phyloP scores from a whole-genome alignment of 2,797 vertebrate species.

The Tapirus indicus region DNA sequence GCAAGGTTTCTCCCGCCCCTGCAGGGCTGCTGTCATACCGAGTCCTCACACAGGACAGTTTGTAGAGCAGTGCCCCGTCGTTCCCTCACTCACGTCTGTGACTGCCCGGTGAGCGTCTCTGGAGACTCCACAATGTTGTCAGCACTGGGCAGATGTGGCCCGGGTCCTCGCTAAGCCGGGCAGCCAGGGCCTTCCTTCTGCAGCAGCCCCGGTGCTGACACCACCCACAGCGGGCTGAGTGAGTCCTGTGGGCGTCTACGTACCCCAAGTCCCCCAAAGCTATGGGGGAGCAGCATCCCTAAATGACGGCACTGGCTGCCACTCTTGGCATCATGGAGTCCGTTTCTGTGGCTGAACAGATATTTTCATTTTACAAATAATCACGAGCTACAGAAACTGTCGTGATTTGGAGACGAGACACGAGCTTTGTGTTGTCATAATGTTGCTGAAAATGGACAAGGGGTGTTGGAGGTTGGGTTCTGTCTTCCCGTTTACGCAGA shows the following conservation, averaged over 20 bases:
- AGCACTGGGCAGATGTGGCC: background rate
- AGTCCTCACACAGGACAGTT: background rate
- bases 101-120: background rate
- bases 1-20: background rate
- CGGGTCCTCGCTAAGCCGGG: accelerated
- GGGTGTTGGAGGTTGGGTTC: background rate
- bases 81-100: background rate
- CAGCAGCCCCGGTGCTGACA: background rate
- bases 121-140: too few species aligned
- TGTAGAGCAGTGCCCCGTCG: background rate
- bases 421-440: background rate
- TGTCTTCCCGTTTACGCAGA: background rate
- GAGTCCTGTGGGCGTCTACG: too few species aligned
- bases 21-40: background rate
- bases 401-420: background rate
- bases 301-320: too few species aligned
- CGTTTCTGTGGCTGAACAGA: background rate
- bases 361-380: background rate
- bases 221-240: too few species aligned
- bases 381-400: background rate
- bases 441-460: accelerated
- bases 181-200: background rate
- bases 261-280: background rate
- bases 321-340: background rate
- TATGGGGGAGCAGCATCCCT: background rate